Evolutionary conservation across 2,888 invertebrate species (phyloP).

Genomic region (Thalpophila matura): DNA sequence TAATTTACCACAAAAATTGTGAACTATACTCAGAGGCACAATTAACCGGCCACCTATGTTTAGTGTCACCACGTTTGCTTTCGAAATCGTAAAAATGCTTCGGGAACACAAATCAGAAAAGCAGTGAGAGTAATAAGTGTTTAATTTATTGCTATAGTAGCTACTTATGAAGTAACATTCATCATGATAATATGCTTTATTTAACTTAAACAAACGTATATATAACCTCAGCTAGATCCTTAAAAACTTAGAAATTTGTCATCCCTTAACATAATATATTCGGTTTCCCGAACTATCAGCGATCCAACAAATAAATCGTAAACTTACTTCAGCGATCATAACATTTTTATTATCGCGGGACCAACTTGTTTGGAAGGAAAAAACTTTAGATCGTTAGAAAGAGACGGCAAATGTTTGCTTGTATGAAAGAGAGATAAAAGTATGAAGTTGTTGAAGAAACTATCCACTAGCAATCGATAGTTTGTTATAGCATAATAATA

Average conservation of each 20-base stretch:
- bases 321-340: constrained; percentile 81
- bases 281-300: constrained; percentile 72
- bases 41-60: no score
- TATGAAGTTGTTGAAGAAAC: constrained; percentile 31
- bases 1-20: constrained; percentile 17
- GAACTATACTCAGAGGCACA: no score
- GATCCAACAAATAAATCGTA: constrained; percentile 84
- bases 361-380: constrained; percentile 68
- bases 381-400: constrained; percentile 65
- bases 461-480: constrained; percentile 40
- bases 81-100: no score
- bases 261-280: constrained; percentile 61
- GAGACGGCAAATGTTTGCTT: constrained; percentile 45
- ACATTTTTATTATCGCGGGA: constrained; percentile 83
- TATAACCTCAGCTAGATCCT: no score
- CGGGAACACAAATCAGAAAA: no score
- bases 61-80: no score
- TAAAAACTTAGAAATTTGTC: constrained; percentile 50
- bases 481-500: constrained; percentile 35
- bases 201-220: no score
- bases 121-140: no score
- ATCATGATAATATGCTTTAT: no score
- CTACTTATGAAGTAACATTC: no score
- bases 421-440: constrained; percentile 32
- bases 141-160: no score